Base-by-base conservation (phyloP, 2,113 vertebrate species). In the Pelobates fuscus region DNA sequence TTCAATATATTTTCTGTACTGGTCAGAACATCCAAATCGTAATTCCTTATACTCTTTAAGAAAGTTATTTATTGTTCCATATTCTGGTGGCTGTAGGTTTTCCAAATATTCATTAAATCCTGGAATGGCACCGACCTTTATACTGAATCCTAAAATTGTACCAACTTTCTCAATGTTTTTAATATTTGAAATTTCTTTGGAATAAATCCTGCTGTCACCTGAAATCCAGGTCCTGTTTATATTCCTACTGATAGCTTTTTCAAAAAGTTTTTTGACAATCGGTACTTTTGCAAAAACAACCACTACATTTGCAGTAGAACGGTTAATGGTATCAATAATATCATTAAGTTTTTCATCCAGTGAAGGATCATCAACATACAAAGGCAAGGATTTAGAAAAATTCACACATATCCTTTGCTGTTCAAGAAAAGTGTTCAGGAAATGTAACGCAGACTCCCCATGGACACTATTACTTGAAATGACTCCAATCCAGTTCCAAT, bases 401-500 rank as follows among this genome's bases (percentile, higher is more conserved):
- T 80, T 87, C 23, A 80, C 41, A 23, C 90, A 91, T 30, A 90
- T 78, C 2, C 29, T 43, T 1, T 67, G 71, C 2, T 8, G 14
- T 20, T 80, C 74, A 18, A 86, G 82, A 14, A 83, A 75, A 2
- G 0, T 0, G 23, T 84, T 29, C 44, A 91, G 87, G 61, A 79
- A 83, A 63, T 81, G 79, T 10, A 86, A 71, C 23, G 85, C 87
- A 37, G 74, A 83, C 70, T 49, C 80, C 21, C 87, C 89, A 18
- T 91, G 89, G 11, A 86, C 85, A 15, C 88, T 87, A 37, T 91
- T 88, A 2, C 76, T 81, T 5, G 82, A 82, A 49, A 91, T 82
- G 2, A 91, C 77, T 0, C 87, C 88, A 1, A 91, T 78, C 88
- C 88, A 91, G 68, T 86, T 81, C 90, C 90, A 91, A 0, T 7